A percentile compares a stretch with the other conserved stretches of the same genome.
These are phyloP conservation scores for Illadopsis cleaveri DNA, from an alignment of 2,113 vertebrate species.

Conservation along the genomic window DNA sequence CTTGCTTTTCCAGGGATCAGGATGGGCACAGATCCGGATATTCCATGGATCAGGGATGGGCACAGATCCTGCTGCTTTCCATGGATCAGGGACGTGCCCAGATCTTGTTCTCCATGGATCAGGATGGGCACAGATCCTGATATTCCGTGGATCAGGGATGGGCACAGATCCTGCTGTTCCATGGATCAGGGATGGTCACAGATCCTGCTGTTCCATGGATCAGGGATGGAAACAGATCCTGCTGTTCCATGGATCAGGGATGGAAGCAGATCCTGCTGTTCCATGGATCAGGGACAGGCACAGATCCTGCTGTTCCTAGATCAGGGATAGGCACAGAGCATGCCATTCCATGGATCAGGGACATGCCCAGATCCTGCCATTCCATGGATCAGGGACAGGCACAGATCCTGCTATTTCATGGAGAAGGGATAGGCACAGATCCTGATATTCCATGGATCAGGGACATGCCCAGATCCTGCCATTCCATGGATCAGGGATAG, in stretches of 20 bases:
- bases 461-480: not conserved
- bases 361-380: not conserved
- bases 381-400: not conserved
- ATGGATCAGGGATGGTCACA: accelerated
- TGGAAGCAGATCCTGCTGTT: too few relatives aligned
- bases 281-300: too few relatives aligned
- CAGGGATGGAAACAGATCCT: too few relatives aligned
- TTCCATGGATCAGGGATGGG: too few relatives aligned
- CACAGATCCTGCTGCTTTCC: not conserved
- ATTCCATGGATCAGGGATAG: not conserved
- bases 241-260: not conserved
- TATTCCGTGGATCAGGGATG: not conserved
- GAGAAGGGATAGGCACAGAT: too few relatives aligned
- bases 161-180: accelerated
- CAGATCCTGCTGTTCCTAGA: not conserved
- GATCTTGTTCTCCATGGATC: not conserved
- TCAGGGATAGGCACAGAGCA: not conserved
- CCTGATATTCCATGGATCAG: too few relatives aligned
- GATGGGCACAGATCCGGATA: not conserved
- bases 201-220: not conserved
- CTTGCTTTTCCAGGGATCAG: too few relatives aligned
- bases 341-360: too few relatives aligned
- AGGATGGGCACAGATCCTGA: not conserved
- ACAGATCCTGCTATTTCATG: too few relatives aligned
- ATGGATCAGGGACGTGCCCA: too few relatives aligned